Conservation (phyloP, 2,888 invertebrate genomes). For the Oscheius myriophilus region DNA sequence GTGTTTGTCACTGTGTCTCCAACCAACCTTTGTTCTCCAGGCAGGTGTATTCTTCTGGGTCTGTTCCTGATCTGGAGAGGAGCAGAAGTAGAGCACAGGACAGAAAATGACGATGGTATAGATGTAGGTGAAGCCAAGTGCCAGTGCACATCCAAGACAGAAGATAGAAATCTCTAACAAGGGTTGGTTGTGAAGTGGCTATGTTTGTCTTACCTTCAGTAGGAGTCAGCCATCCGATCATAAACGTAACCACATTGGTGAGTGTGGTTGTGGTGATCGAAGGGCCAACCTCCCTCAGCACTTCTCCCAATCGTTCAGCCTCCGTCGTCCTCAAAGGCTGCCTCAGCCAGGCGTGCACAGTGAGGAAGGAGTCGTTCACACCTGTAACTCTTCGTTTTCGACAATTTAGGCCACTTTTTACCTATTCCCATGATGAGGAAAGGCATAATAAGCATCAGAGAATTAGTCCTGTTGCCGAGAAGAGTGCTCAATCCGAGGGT, state of each 20-base stretch:
- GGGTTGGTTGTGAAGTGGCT: neutral
- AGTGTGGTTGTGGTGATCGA: conserved; percentile 70
- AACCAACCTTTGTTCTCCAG: conserved; percentile 24
- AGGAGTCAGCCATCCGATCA: conserved; percentile 65
- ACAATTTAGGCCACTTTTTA: neutral
- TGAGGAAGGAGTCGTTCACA: conserved; percentile 68
- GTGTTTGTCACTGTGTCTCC: neutral
- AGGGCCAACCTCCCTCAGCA: conserved; percentile 63
- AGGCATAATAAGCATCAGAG: conserved; percentile 68
- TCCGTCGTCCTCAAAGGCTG: conserved; percentile 32
- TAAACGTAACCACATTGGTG: conserved; percentile 68
- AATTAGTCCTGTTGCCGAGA: conserved; percentile 62
- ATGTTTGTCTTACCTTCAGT: conserved; percentile 55
- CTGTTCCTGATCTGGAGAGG: conserved; percentile 12
- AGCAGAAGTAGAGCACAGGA: conserved; percentile 44
- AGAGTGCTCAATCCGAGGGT: conserved; percentile 64
- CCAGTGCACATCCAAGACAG: conserved; percentile 67
- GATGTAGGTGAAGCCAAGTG: conserved; percentile 67
- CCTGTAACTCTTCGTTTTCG: conserved; percentile 35
- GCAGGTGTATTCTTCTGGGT: neutral
- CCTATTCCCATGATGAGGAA: conserved; percentile 69
- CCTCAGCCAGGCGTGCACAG: conserved; percentile 62
- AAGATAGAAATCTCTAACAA: conserved; percentile 67
- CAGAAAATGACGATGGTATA: conserved; percentile 65
- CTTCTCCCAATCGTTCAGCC: conserved; percentile 36